Base-by-base conservation (phyloP, 2,113 vertebrate species). In the Phylloscopus trochilus region DNA sequence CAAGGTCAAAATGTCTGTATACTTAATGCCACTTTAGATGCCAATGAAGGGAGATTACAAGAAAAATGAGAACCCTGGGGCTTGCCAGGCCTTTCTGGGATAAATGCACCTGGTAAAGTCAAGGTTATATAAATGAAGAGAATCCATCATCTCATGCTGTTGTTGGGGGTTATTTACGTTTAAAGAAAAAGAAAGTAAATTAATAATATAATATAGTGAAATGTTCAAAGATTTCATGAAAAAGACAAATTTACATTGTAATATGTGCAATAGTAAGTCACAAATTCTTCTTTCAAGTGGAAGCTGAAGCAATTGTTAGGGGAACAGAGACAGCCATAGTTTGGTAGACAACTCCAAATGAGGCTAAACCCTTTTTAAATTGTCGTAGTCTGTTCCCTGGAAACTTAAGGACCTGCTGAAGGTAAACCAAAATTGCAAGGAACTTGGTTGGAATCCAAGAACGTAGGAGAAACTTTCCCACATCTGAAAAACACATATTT, bases 51-150 rank as follows among this genome's bases (percentile, higher is more conserved):
- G 78, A 94, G 90, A 91, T 93, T 84, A 91, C 66, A 95, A 94
- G 92, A 96, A 92, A 96, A 94, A 95, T 90, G 89, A 91, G 91
- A 95, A 93, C 70, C 87, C 81, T 93, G 80, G 52, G 87, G 83
- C 93, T 87, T 91, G 82, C 79, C 84, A 95, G 93, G 70, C 37
- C 80, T 70, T 95, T 89, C 84, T 72, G 51, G 94, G 49, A 95
- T 85, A 94, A 86, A 81, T 60, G 44, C 76, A 93, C 83, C 74
- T 89, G 56, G 82, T 81, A 87, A 85, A 91, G 78, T 72, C 83
- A 93, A 94, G 75, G 70, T 96, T 92, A 76, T 89, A 86, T 56
- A 92, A 95, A 95, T 73, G 76, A 82, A 94, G 76, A 74, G 66
- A 83, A 92, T 93, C 55, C 46, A 94, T 95, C 88, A 96, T 73